Base-by-base conservation (phyloP, 2,888 invertebrate species). In the Andricus curvator region DNA sequence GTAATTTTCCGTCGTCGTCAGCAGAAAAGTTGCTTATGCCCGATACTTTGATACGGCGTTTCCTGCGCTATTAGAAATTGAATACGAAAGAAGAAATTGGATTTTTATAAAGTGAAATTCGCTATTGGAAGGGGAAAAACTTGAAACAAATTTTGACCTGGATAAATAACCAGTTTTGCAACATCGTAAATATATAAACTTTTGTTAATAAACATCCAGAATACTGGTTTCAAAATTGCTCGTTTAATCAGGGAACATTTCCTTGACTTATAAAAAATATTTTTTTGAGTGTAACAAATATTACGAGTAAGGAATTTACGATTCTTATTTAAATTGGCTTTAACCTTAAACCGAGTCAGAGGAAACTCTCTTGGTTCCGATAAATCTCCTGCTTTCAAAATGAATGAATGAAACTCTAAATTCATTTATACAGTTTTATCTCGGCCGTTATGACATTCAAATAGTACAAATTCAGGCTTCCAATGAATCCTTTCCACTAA, bases 1-100 rank as follows among this genome's bases (percentile, higher is more conserved):
- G 51, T 51, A 74, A 51, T 74, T 74, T 74, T 74, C 29, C 51
- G 33, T 74, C n/a, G 29, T 56, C 25, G 33, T 74, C 70, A 74
- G 51, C 51, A 29, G 48, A 74, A 74, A 74, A 74, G 29, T 51
- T 74, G 70, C 70, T 74, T 74, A 56, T 74, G 51, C 70, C 33
- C 51, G 70, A 74, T 74, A 74, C 51, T 70, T 62, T 70, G 70
- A 70, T 70, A 70, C 70, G 70, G 29, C 33, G 70, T 48, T 74
- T 22, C 51, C 68, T 51, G 20, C 33, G 11, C 70, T 74, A 74
- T 74, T 74, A 51, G 51, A 74, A 74, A 74, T 74, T 74, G 70
- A 74, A 74, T 74, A 74, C 29, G 51, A 74, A 51, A 51, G 51
- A 74, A 74, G 56, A 33, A 51, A 51, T 74, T 74, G 51, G 9